These are phyloP conservation scores for Drymonia ruficornis DNA, from an alignment of 2,888 invertebrate genomes.

Conservation along the genomic window DNA sequence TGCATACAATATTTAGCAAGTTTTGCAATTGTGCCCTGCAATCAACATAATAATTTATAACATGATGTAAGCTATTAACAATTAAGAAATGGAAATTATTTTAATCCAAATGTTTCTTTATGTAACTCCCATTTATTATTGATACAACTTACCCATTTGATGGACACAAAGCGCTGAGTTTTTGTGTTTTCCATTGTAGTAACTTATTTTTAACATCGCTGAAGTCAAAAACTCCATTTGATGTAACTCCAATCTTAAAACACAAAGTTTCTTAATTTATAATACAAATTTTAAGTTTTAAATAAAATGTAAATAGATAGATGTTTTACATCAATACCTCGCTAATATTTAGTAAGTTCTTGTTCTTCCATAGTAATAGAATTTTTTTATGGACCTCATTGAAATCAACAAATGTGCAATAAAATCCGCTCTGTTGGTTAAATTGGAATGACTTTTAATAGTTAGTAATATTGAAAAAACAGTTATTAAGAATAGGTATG, in stretches of 20 bases:
- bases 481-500: too few relatives aligned
- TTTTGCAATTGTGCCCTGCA: slow-evolving; percentile 73
- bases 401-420: slow-evolving; percentile 67
- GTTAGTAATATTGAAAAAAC: too few relatives aligned
- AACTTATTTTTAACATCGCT: slow-evolving; percentile 78
- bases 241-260: slow-evolving; percentile 63
- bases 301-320: not conserved
- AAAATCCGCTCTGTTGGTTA: slow-evolving; percentile 64
- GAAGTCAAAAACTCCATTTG: slow-evolving; percentile 75
- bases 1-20: slow-evolving; percentile 86
- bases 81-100: not conserved
- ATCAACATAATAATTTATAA: too few relatives aligned
- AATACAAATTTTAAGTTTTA: not conserved
- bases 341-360: slow-evolving; percentile 66
- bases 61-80: too few relatives aligned
- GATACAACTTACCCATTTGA: slow-evolving; percentile 65
- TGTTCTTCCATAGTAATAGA: slow-evolving; percentile 72
- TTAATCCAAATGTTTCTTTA: too few relatives aligned
- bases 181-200: slow-evolving; percentile 78
- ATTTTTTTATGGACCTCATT: slow-evolving; percentile 72
- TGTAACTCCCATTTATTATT: not conserved
- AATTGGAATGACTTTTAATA: slow-evolving; percentile 7
- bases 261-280: not conserved
- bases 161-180: slow-evolving; percentile 72
- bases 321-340: slow-evolving; percentile 60